A percentile compares a stretch with the other conserved stretches of the same genome.
These are phyloP conservation scores for Platalea minor DNA, from an alignment of 2,797 vertebrate genomes.

Conservation along the genomic window DNA sequence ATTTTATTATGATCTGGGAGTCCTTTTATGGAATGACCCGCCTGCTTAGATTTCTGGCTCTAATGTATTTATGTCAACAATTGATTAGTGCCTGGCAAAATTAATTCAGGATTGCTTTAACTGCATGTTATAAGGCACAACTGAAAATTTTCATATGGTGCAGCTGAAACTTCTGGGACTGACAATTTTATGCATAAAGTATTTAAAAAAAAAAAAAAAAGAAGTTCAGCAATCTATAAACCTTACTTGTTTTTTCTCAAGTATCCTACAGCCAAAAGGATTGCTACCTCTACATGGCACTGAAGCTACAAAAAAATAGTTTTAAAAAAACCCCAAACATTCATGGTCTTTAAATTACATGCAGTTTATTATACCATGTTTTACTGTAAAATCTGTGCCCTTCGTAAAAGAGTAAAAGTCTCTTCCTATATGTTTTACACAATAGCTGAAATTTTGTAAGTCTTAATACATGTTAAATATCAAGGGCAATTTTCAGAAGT, in stretches of 20 bases:
- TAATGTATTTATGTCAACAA: neutral
- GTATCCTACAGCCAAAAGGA: neutral
- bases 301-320: neutral
- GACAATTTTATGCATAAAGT: neutral
- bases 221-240: neutral
- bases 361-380: neutral
- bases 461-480: neutral
- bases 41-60: neutral
- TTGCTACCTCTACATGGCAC: neutral
- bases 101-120: neutral
- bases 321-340: fast-evolving
- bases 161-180: neutral
- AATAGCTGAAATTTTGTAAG: neutral
- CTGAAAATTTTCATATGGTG: neutral
- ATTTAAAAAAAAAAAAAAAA: neutral
- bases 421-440: neutral
- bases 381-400: neutral
- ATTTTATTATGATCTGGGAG: neutral
- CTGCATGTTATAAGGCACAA: neutral
- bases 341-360: neutral
- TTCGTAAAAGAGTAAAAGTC: neutral
- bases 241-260: neutral
- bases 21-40: neutral
- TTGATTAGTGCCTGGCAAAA: neutral
- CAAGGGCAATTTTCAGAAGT: neutral